These are phyloP conservation scores for Okamejei kenojei DNA, from an alignment of 2,797 vertebrate species.

Conservation along the genomic window DNA sequence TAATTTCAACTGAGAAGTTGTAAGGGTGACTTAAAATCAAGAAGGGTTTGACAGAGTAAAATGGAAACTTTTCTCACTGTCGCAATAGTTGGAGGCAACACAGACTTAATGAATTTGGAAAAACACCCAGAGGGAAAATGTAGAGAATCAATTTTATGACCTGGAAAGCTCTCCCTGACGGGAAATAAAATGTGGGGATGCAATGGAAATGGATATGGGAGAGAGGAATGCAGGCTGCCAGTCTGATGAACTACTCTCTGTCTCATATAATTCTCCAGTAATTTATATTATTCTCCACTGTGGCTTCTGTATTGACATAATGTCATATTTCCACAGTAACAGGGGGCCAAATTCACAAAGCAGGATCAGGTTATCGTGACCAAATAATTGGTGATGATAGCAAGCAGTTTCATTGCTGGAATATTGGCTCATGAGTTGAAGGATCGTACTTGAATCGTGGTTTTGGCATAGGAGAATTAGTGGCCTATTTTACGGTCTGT, in stretches of 20 bases:
- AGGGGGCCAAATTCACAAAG: not conserved
- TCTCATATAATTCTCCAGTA: not conserved
- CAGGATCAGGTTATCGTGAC: not conserved
- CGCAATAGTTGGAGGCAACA: not conserved
- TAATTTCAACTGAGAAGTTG: not conserved
- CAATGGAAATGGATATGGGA: not conserved
- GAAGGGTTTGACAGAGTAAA: not conserved
- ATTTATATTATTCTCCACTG: not conserved
- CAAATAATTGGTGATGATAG: not conserved
- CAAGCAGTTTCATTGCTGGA: not conserved
- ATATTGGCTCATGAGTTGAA: not conserved
- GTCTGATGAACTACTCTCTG: not conserved
- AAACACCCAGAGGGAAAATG: not conserved
- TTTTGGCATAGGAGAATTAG: not conserved
- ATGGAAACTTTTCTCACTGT: not conserved
- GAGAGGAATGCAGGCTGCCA: not conserved
- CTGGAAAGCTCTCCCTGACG: not conserved
- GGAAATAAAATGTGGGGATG: not conserved
- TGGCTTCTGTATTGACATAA: not conserved
- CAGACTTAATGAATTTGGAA: not conserved
- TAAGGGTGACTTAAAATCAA: not conserved
- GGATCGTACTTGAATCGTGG: not conserved
- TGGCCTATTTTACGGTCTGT: not conserved
- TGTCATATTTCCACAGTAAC: not conserved
- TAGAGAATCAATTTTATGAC: not conserved